Evolutionary conservation across 2,888 invertebrate genomes (phyloP).

Genomic region (Troides helena): DNA sequence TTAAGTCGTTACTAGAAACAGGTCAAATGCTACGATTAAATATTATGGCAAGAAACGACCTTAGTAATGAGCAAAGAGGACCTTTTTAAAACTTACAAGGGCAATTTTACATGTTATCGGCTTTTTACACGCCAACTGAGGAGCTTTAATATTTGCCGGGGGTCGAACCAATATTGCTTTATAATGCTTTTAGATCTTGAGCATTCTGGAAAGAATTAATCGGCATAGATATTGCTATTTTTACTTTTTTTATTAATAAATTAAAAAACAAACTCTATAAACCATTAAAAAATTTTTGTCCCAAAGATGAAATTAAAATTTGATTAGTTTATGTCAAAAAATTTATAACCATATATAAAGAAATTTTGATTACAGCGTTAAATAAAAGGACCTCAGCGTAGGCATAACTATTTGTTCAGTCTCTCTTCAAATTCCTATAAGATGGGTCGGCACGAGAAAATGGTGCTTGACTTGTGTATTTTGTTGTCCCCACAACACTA

Average conservation of each 20-base stretch:
- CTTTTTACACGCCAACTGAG: conserved; percentile 48
- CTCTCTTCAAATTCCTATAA: conserved; percentile 31
- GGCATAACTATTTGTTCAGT: conserved; percentile 31
- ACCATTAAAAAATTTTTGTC: neutral
- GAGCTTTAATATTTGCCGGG: conserved; percentile 32
- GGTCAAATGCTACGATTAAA: conserved; percentile 29
- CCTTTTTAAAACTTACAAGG: conserved; percentile 59
- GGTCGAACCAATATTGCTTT: conserved; percentile 27
- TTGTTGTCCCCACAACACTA: conserved; percentile 28
- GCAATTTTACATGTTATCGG: conserved; percentile 60
- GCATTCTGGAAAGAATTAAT: conserved; percentile 15
- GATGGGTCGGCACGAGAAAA: conserved; percentile 33
- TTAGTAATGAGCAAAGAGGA: conserved; percentile 55
- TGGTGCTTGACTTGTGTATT: conserved; percentile 33
- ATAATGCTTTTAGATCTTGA: conserved; percentile 19
- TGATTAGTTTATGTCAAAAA: neutral
- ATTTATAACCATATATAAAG: neutral
- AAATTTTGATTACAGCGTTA: conserved; percentile 21
- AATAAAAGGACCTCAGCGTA: conserved; percentile 27
- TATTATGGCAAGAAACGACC: conserved; percentile 47
- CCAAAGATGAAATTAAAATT: no score
- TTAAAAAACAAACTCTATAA: neutral
- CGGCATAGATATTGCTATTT: neutral
- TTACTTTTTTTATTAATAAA: neutral
- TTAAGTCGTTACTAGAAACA: conserved; percentile 9